Conservation (phyloP, 2,113 vertebrate genomes). For the Monopterus albus region DNA sequence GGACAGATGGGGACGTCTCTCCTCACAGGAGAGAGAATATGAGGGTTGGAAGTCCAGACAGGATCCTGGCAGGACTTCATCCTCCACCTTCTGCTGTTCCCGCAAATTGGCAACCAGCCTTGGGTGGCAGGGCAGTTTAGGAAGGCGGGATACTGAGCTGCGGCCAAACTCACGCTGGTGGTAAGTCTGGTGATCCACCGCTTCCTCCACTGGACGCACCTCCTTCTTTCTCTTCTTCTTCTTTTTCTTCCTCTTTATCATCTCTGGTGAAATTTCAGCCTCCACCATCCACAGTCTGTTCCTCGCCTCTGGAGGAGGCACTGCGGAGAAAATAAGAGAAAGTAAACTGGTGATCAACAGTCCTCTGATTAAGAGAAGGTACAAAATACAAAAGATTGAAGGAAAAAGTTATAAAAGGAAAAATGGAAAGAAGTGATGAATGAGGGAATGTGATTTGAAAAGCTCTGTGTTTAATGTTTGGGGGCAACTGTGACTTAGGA, state of each 20-base stretch:
- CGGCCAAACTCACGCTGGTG: conserved; percentile 57
- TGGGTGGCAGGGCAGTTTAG: conserved; percentile 86
- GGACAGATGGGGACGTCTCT: conserved; percentile 54
- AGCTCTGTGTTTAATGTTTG: background rate
- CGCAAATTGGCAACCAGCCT: conserved; percentile 85
- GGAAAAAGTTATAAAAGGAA: too few species aligned
- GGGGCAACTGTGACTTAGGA: too few species aligned
- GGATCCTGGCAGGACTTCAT: conserved; percentile 79
- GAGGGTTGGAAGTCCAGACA: conserved; percentile 69
- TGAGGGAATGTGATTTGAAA: background rate
- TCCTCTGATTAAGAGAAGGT: conserved; percentile 52
- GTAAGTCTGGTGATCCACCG: conserved; percentile 55
- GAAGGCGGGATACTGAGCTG: conserved; percentile 88
- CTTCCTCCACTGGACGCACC: conserved; percentile 55
- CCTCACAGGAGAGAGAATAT: conserved; percentile 60
- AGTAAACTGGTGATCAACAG: conserved; percentile 5
- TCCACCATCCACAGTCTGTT: conserved; percentile 91
- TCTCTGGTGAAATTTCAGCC: conserved; percentile 89
- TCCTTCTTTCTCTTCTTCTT: conserved; percentile 91
- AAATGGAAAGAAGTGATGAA: too few species aligned
- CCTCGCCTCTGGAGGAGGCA: conserved; percentile 89
- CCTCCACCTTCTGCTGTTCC: conserved; percentile 74
- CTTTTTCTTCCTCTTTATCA: conserved; percentile 92
- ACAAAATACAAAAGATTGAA: background rate
- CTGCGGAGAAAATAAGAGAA: conserved; percentile 67